Evolutionary conservation across 2,888 invertebrate species (phyloP).

Genomic region (Ophion ellenae): DNA sequence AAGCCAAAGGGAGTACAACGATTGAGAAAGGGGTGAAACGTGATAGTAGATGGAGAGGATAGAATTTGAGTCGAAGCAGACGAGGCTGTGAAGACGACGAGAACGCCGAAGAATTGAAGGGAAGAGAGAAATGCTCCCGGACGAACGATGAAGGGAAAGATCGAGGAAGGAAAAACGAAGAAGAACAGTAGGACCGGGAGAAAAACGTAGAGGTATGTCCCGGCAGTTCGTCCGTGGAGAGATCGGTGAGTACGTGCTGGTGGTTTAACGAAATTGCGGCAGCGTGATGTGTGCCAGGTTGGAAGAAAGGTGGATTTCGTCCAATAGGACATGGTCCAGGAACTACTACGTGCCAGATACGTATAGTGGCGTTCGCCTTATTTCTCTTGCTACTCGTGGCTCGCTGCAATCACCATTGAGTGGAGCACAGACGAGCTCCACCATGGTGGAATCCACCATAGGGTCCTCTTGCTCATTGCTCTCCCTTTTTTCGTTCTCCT

Average conservation of each 20-base stretch:
- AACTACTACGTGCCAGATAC: slow-evolving; percentile 58
- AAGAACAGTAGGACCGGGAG: slow-evolving; percentile 35
- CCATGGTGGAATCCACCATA: slow-evolving; percentile 13
- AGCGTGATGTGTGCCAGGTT: slow-evolving; percentile 42
- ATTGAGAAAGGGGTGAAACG: slow-evolving; percentile 29
- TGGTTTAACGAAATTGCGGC: slow-evolving; percentile 62
- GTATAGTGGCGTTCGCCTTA: slow-evolving; percentile 57
- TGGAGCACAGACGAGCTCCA: slow-evolving; percentile 44
- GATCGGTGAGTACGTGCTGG: slow-evolving; percentile 64
- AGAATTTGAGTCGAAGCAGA: slow-evolving; percentile 38
- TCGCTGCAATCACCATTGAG: slow-evolving; percentile 72
- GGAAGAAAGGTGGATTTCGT: slow-evolving; percentile 39
- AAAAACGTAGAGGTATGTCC: slow-evolving; percentile 65
- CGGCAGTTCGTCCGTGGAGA: slow-evolving; percentile 42
- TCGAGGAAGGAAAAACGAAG: slow-evolving; percentile 3
- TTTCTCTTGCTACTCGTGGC: slow-evolving; percentile 74
- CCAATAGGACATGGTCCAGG: slow-evolving; percentile 64
- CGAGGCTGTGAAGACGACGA: slow-evolving; percentile 13
- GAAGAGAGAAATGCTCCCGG: slow-evolving; percentile 2
- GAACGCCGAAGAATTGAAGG: slow-evolving; percentile 35
- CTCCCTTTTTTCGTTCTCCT: slow-evolving; percentile 27
- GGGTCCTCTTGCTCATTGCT: slow-evolving; percentile 24
- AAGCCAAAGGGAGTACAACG: neutral
- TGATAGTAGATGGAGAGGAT: slow-evolving; percentile 29
- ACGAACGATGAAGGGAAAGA: slow-evolving; percentile 5